Conservation (phyloP, 2,888 invertebrate species). For the Nephrocerus scutellatus region DNA sequence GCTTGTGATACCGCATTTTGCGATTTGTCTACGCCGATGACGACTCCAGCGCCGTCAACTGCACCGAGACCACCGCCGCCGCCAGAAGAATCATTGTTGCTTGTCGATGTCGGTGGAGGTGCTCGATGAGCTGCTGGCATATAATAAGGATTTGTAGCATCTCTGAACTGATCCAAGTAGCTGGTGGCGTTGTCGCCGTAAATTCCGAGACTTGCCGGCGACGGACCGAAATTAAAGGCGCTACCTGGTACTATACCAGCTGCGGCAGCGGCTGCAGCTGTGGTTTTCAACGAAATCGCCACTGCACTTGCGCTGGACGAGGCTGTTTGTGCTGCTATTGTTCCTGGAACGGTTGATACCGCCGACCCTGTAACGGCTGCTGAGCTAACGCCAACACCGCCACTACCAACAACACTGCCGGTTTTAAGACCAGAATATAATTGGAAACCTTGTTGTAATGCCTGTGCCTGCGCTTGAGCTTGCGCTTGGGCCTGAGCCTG, state of each 20-base stretch:
- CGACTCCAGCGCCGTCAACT: conserved; percentile 20
- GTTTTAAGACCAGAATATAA: conserved; percentile 54
- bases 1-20: conserved; percentile 45
- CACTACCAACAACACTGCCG: conserved; percentile 49
- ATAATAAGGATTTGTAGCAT: conserved; percentile 57
- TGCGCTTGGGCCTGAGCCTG: conserved; percentile 28
- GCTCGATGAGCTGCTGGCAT: conserved; percentile 48
- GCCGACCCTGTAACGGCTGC: conserved; percentile 20
- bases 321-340: conserved; percentile 27
- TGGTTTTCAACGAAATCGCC: conserved; percentile 58
- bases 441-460: conserved; percentile 51
- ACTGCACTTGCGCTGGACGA: conserved; percentile 38
- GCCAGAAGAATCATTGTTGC: conserved; percentile 13
- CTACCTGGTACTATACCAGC: conserved; percentile 70
- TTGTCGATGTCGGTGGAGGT: not conserved
- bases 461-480: conserved; percentile 38
- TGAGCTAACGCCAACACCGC: conserved; percentile 36
- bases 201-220: conserved; percentile 53
- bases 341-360: conserved; percentile 19
- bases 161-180: conserved; percentile 62
- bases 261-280: conserved; percentile 34
- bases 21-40: conserved; percentile 44
- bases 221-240: conserved; percentile 76
- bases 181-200: conserved; percentile 51
- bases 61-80: conserved; percentile 24